These are phyloP conservation scores for Leptopterna dolabrata DNA, from an alignment of 2,888 invertebrate genomes.

Conservation along the genomic window DNA sequence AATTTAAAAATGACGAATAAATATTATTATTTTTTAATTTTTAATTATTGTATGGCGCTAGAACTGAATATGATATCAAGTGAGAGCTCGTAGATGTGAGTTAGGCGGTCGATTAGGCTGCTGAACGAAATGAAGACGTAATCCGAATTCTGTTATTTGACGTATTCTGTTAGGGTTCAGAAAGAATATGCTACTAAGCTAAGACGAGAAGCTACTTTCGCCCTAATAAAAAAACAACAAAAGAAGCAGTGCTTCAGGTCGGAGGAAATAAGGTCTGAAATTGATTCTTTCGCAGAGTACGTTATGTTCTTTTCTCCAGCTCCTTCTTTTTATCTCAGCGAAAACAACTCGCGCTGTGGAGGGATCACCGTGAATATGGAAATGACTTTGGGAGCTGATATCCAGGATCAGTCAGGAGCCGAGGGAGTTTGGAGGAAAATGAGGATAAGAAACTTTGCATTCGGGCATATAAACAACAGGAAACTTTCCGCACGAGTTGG, in stretches of 20 bases:
- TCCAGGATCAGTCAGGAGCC: no score
- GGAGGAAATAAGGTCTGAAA: slow-evolving; percentile 1
- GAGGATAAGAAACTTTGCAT: background rate
- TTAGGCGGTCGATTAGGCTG: no score
- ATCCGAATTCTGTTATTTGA: no score
- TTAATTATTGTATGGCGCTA: no score
- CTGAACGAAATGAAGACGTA: no score
- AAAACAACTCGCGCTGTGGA: background rate
- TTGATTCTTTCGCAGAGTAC: background rate
- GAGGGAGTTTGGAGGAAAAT: background rate
- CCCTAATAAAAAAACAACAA: background rate
- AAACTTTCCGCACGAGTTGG: no score
- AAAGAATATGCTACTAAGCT: background rate
- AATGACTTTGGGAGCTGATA: background rate
- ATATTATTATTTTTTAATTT: no score
- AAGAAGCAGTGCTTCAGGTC: background rate
- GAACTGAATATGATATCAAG: no score
- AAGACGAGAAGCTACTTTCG: no score
- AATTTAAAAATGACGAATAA: no score
- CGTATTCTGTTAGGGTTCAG: no score
- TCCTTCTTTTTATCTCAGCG: background rate
- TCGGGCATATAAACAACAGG: background rate
- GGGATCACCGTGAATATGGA: slow-evolving; percentile 12
- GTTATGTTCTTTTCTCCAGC: background rate
- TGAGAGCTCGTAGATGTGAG: no score